These are phyloP conservation scores for Sebastes iracundus DNA, from an alignment of 2,797 vertebrate species.

Conservation along the genomic window DNA sequence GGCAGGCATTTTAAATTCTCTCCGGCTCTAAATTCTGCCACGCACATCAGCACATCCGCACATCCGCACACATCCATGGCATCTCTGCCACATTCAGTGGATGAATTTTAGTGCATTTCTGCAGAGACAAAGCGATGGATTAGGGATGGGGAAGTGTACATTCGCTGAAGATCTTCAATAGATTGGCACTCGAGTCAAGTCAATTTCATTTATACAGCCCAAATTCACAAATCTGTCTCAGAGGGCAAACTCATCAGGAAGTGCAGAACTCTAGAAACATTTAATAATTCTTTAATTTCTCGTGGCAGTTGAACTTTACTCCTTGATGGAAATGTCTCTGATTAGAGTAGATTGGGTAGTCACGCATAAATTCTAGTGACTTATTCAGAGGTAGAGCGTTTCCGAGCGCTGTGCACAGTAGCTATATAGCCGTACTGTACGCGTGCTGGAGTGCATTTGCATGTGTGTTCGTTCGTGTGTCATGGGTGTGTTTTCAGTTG, in stretches of 20 bases:
- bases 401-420: neutral
- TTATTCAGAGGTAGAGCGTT: neutral
- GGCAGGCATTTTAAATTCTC: slow-evolving; percentile 24
- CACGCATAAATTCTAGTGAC: slow-evolving; percentile 5
- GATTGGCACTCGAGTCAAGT: neutral
- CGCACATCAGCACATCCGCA: neutral
- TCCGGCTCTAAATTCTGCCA: slow-evolving; percentile 14
- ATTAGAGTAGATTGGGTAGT: slow-evolving; percentile 9
- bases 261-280: neutral
- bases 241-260: neutral
- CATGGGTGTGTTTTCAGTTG: slow-evolving; percentile 23
- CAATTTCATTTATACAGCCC: neutral
- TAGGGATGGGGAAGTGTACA: neutral
- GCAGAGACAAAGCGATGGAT: neutral
- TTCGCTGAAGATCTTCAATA: neutral
- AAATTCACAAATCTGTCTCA: neutral
- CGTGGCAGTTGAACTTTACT: slow-evolving; percentile 4
- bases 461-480: neutral
- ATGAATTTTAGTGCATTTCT: neutral
- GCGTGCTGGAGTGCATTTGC: neutral
- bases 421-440: neutral
- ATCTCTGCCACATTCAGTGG: neutral
- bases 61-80: neutral
- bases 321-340: slow-evolving; percentile 22
- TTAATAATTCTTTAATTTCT: neutral